phyloP scores from a whole-genome alignment of 2,113 vertebrate species.

The Trematocara zebra region DNA sequence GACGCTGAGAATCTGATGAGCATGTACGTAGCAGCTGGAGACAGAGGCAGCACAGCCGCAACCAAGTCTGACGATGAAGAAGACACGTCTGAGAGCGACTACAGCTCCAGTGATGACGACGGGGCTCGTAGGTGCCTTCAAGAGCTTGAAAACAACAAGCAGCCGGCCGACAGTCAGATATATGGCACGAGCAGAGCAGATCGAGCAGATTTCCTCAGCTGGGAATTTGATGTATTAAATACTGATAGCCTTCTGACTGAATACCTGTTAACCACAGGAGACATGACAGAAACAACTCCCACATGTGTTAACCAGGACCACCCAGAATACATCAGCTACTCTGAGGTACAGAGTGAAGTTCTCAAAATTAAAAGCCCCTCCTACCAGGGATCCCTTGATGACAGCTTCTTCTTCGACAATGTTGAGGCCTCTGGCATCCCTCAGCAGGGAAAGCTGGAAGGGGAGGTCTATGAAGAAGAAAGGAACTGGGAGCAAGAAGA shows the following conservation, averaged over 20 bases:
- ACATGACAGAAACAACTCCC: neutral
- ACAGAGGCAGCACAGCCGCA: neutral
- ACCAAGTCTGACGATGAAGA: neutral
- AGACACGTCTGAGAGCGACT: conserved; percentile 10
- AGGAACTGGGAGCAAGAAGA: conserved; percentile 66
- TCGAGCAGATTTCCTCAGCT: neutral
- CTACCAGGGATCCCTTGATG: conserved; percentile 39
- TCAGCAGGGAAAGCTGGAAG: conserved; percentile 11
- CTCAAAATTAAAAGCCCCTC: neutral
- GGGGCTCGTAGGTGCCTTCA: neutral
- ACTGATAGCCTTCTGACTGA: neutral
- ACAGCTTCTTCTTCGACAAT: conserved; percentile 42
- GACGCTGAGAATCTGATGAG: neutral
- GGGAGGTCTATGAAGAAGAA: conserved; percentile 45
- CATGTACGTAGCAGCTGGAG: neutral
- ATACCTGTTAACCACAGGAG: conserved; percentile 8
- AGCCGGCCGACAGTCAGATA: neutral
- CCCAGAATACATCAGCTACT: neutral
- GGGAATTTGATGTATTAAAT: conserved; percentile 3
- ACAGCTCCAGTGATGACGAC: conserved; percentile 37
- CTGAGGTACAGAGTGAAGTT: neutral
- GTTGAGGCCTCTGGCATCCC: neutral
- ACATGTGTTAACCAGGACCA: neutral
- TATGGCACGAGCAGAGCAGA: neutral
- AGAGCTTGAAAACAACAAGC: neutral